These are phyloP conservation scores for Lasioglossum villosulum DNA, from an alignment of 2,888 invertebrate genomes.

Conservation along the genomic window DNA sequence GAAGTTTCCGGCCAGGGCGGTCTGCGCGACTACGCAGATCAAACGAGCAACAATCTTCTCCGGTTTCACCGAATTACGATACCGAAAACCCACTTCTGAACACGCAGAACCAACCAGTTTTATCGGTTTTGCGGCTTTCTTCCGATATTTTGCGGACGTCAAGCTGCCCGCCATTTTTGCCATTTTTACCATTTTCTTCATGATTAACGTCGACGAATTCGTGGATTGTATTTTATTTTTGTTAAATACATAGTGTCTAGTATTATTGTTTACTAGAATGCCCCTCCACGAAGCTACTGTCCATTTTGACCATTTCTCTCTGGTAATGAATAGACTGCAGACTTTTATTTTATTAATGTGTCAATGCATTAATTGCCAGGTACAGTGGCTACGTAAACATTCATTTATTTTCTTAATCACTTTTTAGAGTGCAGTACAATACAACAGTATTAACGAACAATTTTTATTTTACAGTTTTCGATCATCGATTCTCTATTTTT, in stretches of 20 bases:
- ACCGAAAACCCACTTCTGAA: neutral
- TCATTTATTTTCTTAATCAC: neutral
- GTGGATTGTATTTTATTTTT: too few relatives aligned
- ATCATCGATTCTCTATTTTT: neutral
- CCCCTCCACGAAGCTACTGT: too few relatives aligned
- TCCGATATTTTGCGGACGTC: neutral
- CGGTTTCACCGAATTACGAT: neutral
- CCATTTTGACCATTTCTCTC: neutral
- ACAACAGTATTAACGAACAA: neutral
- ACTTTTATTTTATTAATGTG: neutral
- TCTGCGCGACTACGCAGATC: conserved; percentile 27
- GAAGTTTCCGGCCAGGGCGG: conserved; percentile 29
- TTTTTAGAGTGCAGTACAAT: neutral
- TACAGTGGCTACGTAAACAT: neutral
- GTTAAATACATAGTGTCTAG: too few relatives aligned
- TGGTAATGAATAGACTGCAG: neutral
- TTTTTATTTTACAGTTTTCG: neutral
- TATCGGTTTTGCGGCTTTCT: neutral
- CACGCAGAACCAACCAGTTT: neutral
- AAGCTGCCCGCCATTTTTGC: neutral
- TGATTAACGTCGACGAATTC: too few relatives aligned
- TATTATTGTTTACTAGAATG: neutral
- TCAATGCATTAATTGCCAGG: too few relatives aligned
- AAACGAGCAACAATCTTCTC: neutral
- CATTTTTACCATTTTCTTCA: too few relatives aligned